A percentile compares a stretch with the other conserved stretches of the same genome.
phyloP scores from a whole-genome alignment of 2,113 vertebrate species.

The Colossoma macropomum region DNA sequence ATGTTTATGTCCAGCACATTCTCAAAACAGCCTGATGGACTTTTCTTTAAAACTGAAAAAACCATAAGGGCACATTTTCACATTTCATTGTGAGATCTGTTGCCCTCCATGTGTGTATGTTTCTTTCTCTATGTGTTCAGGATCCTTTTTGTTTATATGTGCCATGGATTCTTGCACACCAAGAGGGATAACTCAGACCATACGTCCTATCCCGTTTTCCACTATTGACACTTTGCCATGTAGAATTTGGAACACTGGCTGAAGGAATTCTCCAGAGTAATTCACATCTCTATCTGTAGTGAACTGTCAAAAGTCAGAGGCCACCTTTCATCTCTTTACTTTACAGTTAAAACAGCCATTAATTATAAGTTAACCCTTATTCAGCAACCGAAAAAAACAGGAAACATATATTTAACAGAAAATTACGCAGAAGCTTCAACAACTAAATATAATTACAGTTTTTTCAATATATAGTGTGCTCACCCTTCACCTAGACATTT shows the following conservation, averaged over 20 bases:
- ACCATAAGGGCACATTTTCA: slow-evolving; percentile 13
- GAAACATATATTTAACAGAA: too few species aligned
- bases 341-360: too few species aligned
- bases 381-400: too few species aligned
- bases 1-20: slow-evolving; percentile 18
- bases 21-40: not conserved
- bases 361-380: too few species aligned
- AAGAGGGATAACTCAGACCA: slow-evolving; percentile 43
- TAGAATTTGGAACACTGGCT: not conserved
- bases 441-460: too few species aligned
- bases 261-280: not conserved
- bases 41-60: slow-evolving; percentile 1
- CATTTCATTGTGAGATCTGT: slow-evolving; percentile 10
- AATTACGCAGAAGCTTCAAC: too few species aligned
- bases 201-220: not conserved
- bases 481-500: too few species aligned
- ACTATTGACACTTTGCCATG: not conserved
- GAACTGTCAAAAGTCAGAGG: too few species aligned
- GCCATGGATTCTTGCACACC: slow-evolving; percentile 67
- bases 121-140: slow-evolving; percentile 29
- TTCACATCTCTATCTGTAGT: not conserved
- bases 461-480: too few species aligned
- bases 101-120: slow-evolving; percentile 13
- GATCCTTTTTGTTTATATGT: slow-evolving; percentile 63
- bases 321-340: too few species aligned